Percentiles rank a stretch among this genome's conserved stretches.
These are phyloP conservation scores for Halocynthia aurantium DNA, from an alignment of 23 tunicate genomes.

Conservation along the genomic window DNA sequence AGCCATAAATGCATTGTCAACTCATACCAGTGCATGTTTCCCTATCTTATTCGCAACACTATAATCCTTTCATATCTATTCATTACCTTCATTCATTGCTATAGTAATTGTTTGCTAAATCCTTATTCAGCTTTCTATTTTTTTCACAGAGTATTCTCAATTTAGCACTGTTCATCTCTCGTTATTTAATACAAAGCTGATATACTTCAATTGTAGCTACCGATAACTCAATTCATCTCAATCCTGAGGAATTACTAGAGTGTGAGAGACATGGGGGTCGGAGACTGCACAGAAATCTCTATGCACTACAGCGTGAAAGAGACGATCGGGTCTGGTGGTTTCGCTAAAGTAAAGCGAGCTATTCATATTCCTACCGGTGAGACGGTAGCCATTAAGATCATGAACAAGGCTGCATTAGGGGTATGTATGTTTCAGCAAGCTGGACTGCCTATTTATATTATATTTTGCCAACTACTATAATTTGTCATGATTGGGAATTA, in stretches of 20 bases:
- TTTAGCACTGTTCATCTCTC: too few species aligned
- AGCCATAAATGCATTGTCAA: too few species aligned
- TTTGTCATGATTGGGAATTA: background rate
- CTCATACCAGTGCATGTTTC: too few species aligned
- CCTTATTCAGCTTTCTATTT: too few species aligned
- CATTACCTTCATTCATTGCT: too few species aligned
- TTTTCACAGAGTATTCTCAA: too few species aligned
- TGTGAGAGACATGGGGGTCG: constrained; percentile 36
- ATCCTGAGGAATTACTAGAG: background rate
- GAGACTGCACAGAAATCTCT: constrained; percentile 55
- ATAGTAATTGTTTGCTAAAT: too few species aligned
- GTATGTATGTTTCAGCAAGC: constrained; percentile 28
- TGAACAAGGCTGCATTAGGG: constrained; percentile 84
- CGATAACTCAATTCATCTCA: background rate
- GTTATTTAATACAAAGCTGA: too few species aligned
- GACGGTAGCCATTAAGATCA: constrained; percentile 89
- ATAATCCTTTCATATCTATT: too few species aligned
- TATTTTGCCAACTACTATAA: background rate
- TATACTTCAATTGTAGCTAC: background rate
- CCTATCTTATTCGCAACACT: too few species aligned
- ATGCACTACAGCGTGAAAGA: constrained; percentile 73
- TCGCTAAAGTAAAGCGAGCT: constrained; percentile 97
- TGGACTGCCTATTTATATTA: background rate
- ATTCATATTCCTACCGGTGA: constrained; percentile 98
- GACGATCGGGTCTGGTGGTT: constrained; percentile 97